Percentiles rank a stretch among this genome's conserved stretches.
phyloP scores from a whole-genome alignment of 1,140 invertebrate species.

The Spodoptera litura region DNA sequence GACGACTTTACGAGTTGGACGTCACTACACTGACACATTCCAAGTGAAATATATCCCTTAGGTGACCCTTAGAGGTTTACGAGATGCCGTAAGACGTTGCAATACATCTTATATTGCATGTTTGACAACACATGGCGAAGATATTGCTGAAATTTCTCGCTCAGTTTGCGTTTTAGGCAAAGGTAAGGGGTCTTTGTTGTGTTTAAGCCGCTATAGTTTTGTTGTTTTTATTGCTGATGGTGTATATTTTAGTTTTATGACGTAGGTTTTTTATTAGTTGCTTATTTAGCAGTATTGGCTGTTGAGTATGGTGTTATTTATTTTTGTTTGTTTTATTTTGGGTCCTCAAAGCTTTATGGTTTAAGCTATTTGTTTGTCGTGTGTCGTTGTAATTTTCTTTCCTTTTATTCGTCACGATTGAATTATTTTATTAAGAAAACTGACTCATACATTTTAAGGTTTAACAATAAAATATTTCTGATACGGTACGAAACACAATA shows the following conservation, averaged over 20 bases:
- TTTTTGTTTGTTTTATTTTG: no score
- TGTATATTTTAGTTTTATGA: neutral
- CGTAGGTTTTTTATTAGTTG: neutral
- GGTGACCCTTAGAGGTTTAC: slow-evolving; percentile 51
- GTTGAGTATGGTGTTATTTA: neutral
- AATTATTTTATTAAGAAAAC: no score
- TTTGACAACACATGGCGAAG: slow-evolving; percentile 34
- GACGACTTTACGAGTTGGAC: slow-evolving; percentile 27
- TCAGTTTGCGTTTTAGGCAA: slow-evolving; percentile 1
- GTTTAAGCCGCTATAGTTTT: slow-evolving; percentile 2
- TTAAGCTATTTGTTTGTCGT: no score
- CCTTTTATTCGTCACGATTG: no score
- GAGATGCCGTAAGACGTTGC: slow-evolving; percentile 38
- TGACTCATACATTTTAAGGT: no score
- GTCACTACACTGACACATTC: slow-evolving; percentile 6
- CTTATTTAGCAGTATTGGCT: neutral
- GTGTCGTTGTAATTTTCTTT: no score
- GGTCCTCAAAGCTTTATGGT: no score
- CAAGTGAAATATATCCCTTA: slow-evolving; percentile 31
- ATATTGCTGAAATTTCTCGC: slow-evolving; percentile 14
- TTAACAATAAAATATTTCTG: no score
- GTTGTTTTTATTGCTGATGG: neutral
- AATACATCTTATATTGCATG: slow-evolving; percentile 49
- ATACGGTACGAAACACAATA: no score
- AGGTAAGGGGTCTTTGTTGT: slow-evolving; percentile 18